Evolutionary conservation across 2,113 vertebrate genomes (phyloP).

Genomic region (Lasiurus borealis): DNA sequence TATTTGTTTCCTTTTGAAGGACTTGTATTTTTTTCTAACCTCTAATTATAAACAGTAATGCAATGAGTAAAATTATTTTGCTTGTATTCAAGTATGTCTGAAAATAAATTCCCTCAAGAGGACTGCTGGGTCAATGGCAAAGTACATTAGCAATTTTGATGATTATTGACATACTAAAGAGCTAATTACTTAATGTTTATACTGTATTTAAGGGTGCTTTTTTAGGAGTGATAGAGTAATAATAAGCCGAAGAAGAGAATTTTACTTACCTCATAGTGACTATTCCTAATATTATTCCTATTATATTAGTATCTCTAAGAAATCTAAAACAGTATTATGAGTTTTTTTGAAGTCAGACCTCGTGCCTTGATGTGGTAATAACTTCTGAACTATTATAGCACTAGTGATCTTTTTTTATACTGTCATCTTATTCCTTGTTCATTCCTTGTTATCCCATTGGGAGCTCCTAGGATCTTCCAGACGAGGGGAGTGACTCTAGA

Average conservation of each 20-base stretch:
- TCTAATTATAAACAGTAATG: not conserved
- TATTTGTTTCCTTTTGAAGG: not conserved
- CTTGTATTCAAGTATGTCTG: not conserved
- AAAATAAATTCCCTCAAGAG: not conserved
- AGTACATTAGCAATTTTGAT: not conserved
- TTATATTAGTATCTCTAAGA: not conserved
- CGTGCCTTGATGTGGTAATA: not conserved
- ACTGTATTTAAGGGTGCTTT: not conserved
- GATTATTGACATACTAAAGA: not conserved
- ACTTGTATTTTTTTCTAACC: not conserved
- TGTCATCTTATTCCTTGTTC: not conserved
- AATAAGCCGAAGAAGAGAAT: not conserved
- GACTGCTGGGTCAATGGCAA: not conserved
- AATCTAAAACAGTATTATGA: not conserved
- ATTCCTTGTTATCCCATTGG: not conserved
- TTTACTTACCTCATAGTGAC: not conserved
- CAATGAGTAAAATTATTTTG: constrained; percentile 18
- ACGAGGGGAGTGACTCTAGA: not conserved
- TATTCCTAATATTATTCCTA: constrained; percentile 34
- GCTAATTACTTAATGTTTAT: not conserved
- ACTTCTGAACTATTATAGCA: not conserved
- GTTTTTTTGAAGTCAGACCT: not conserved
- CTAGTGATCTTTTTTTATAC: not conserved
- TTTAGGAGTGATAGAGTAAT: not conserved
- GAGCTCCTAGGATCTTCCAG: not conserved